These are phyloP conservation scores for Danaus chrysippus DNA, from an alignment of 2,888 invertebrate genomes.

Conservation along the genomic window DNA sequence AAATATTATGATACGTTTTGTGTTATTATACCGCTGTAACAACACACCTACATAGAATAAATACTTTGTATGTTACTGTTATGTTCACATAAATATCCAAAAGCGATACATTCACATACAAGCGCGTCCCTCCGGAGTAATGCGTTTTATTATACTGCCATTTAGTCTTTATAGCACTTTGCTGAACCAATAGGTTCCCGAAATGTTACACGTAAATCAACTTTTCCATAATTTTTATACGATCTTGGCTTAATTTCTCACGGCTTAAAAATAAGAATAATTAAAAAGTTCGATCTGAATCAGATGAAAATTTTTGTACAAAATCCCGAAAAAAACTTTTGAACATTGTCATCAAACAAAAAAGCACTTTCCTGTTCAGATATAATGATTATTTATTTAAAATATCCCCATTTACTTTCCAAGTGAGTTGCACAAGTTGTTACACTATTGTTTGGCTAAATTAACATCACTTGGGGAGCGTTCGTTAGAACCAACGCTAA, in stretches of 20 bases:
- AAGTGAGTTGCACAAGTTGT: not conserved
- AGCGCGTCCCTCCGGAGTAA: conserved; percentile 14
- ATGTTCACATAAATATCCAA: conserved; percentile 10
- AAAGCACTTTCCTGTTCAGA: not conserved
- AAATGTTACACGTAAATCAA: not conserved
- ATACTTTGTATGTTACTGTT: conserved; percentile 8
- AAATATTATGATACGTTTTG: not conserved
- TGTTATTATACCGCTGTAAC: conserved; percentile 4
- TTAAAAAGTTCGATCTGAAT: too few relatives aligned
- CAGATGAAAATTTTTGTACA: too few relatives aligned
- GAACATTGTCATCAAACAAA: too few relatives aligned
- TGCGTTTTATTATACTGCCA: conserved; percentile 16
- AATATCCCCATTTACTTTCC: not conserved
- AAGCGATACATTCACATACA: conserved; percentile 16
- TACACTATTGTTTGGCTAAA: conserved; percentile 7
- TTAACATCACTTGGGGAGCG: conserved; percentile 15
- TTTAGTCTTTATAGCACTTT: conserved; percentile 3
- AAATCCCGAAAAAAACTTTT: too few relatives aligned
- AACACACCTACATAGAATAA: not conserved
- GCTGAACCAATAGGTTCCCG: not conserved
- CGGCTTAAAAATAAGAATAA: too few relatives aligned
- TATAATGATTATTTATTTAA: not conserved
- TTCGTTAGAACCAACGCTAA: not conserved
- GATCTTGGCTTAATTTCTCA: too few relatives aligned
- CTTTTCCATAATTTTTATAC: conserved; percentile 3